phyloP scores from a whole-genome alignment of 2,888 invertebrate species.

The Drosophila mulleri region DNA sequence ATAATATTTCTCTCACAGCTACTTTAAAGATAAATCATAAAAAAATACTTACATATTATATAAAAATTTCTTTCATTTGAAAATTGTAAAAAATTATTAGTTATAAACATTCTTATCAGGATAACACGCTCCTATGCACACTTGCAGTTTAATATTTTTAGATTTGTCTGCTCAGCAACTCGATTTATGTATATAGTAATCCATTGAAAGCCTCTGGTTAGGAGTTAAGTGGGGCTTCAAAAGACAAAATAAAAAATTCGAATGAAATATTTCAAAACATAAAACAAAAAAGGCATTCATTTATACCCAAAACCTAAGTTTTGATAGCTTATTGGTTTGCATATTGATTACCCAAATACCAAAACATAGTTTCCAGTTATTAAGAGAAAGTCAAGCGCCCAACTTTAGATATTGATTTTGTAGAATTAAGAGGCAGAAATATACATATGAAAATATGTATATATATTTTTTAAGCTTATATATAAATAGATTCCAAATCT shows the following conservation, averaged over 20 bases:
- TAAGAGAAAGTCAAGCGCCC: background rate
- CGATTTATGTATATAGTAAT: conserved; percentile 4
- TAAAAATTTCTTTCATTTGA: background rate
- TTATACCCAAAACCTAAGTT: background rate
- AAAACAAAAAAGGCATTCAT: conserved; percentile 5
- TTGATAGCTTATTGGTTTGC: background rate
- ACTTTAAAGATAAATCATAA: conserved; percentile 14
- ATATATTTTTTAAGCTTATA: background rate
- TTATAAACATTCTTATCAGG: conserved; percentile 10
- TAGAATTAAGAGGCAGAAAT: background rate
- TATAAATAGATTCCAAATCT: background rate
- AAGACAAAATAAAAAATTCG: conserved; percentile 10
- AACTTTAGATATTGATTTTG: background rate
- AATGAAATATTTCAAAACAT: conserved; percentile 12
- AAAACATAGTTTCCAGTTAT: background rate
- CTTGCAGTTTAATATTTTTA: conserved; percentile 12
- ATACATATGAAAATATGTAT: background rate
- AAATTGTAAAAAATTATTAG: conserved; percentile 7
- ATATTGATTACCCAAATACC: background rate
- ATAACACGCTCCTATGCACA: conserved; percentile 9
- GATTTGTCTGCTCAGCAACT: conserved; percentile 1
- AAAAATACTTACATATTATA: conserved; percentile 8
- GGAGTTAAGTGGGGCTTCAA: conserved; percentile 15
- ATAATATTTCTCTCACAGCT: conserved; percentile 8
- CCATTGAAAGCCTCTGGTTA: conserved; percentile 11